Evolutionary conservation across 2,797 vertebrate genomes (phyloP).

Genomic region (Enoplosus armatus): DNA sequence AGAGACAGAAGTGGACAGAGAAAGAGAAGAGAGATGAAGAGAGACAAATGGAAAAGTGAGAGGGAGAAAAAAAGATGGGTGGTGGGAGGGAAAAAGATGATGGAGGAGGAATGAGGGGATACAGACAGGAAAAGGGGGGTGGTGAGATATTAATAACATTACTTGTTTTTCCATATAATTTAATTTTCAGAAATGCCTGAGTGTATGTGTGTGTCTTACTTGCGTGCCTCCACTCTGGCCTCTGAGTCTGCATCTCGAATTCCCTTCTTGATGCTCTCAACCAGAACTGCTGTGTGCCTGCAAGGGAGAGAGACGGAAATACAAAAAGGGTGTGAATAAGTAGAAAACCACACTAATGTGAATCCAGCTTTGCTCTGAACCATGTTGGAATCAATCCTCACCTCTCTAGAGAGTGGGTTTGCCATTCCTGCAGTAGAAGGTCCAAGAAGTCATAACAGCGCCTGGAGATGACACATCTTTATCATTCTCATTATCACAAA

Average conservation of each 20-base stretch:
- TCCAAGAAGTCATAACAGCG: slow-evolving; percentile 98
- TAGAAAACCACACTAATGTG: not conserved
- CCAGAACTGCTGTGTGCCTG: slow-evolving; percentile 94
- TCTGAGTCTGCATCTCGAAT: slow-evolving; percentile 97
- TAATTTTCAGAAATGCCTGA: slow-evolving; percentile 27
- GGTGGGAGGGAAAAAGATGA: not conserved
- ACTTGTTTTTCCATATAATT: slow-evolving; percentile 31
- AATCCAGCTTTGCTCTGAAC: slow-evolving; percentile 6
- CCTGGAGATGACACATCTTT: slow-evolving; percentile 75
- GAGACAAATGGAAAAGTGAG: not conserved
- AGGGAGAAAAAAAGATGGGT: not conserved
- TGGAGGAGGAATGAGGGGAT: not conserved
- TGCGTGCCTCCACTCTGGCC: slow-evolving; percentile 97
- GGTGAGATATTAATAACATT: slow-evolving; percentile 12
- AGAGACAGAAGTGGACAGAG: slow-evolving; percentile 7
- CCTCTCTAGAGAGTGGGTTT: slow-evolving; percentile 97
- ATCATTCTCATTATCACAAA: slow-evolving; percentile 17
- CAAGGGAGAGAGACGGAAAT: slow-evolving; percentile 4
- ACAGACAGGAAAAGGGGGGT: not conserved
- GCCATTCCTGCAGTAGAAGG: slow-evolving; percentile 96
- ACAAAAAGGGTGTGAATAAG: slow-evolving; percentile 11
- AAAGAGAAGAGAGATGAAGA: not conserved
- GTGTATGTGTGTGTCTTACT: slow-evolving; percentile 85
- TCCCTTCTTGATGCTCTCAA: slow-evolving; percentile 98
- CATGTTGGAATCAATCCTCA: slow-evolving; percentile 70